Conservation (phyloP, 2,888 invertebrate species). For the Athalia circularis region DNA sequence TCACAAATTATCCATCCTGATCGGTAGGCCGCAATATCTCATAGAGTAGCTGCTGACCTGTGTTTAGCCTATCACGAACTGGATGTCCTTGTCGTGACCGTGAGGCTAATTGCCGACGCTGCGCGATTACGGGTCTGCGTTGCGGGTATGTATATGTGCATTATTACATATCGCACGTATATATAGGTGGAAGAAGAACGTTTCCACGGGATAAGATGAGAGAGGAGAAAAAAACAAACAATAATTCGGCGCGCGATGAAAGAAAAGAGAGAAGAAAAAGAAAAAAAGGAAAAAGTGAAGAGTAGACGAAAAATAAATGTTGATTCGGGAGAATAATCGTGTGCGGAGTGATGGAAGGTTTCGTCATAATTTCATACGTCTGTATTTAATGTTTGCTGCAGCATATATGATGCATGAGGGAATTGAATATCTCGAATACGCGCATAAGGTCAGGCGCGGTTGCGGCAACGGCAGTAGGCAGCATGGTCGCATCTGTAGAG, state of each 20-base stretch:
- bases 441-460: no score
- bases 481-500: not conserved
- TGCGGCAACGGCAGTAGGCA: no score
- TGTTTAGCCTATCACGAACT: conserved; percentile 70
- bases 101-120: conserved; percentile 68
- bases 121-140: conserved; percentile 51
- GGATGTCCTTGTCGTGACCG: conserved; percentile 71
- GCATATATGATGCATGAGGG: no score
- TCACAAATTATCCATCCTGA: conserved; percentile 64
- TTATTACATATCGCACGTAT: conserved; percentile 15
- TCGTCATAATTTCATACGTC: no score
- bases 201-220: conserved; percentile 19
- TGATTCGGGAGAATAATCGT: no score
- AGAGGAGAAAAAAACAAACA: not conserved
- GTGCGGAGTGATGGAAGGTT: no score
- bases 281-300: conserved; percentile 42
- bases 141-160: no score
- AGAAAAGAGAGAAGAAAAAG: conserved; percentile 24
- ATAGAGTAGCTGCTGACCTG: conserved; percentile 62
- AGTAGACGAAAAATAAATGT: conserved; percentile 35
- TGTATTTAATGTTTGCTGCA: no score
- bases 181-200: conserved; percentile 32
- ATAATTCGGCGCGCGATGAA: not conserved
- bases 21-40: conserved; percentile 60
- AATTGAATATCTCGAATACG: no score